Percentiles rank a stretch among this genome's conserved stretches.
Evolutionary conservation across 1,140 invertebrate species (phyloP).

Genomic region (Apis dorsata): DNA sequence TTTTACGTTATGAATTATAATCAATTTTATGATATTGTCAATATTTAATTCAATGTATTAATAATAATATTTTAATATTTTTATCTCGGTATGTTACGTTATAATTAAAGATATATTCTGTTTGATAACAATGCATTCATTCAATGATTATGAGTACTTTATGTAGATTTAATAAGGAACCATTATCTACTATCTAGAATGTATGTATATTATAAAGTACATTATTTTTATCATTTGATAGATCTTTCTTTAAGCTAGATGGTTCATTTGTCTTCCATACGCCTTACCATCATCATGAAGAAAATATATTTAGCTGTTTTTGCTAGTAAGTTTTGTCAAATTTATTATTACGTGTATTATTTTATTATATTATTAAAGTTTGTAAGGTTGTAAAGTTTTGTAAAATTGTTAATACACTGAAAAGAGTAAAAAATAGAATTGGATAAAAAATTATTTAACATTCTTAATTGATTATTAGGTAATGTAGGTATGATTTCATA

Average conservation of each 20-base stretch:
- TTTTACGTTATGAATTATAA: too few species aligned
- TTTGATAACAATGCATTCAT: constrained; percentile 30
- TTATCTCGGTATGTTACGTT: neutral
- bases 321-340: constrained; percentile 16
- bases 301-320: constrained; percentile 34
- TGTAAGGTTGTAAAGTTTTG: too few species aligned
- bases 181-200: neutral
- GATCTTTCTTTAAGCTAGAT: neutral
- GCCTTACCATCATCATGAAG: constrained; percentile 26
- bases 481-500: constrained; percentile 44
- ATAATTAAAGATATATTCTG: neutral
- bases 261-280: neutral
- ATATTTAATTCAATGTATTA: neutral
- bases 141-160: neutral
- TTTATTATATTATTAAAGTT: neutral
- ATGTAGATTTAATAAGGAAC: neutral
- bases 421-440: neutral
- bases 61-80: neutral
- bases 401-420: neutral
- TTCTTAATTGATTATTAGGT: constrained; percentile 18
- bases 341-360: neutral
- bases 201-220: too few species aligned
- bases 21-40: neutral
- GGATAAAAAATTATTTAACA: neutral
- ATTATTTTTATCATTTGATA: neutral